Evolutionary conservation across 92 coral and sea anemone species (phyloP).

Genomic region (Paragorgia papillata): DNA sequence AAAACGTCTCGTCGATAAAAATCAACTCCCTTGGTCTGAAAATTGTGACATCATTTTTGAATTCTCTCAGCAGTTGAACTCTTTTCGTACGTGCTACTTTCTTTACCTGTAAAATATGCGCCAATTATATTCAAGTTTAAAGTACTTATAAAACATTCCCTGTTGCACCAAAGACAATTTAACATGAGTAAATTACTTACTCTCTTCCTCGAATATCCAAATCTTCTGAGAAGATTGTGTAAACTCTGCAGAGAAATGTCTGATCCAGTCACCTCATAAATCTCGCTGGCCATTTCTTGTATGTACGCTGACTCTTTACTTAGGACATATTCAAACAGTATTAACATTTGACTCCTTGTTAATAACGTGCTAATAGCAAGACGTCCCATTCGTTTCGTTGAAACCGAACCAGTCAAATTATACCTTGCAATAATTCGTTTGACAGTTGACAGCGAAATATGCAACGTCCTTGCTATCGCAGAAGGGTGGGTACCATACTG

Average conservation of each 20-base stretch:
- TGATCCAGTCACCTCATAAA: neutral
- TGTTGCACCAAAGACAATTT: too few species aligned
- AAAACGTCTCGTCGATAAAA: constrained; percentile 57
- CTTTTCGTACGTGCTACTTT: constrained; percentile 3
- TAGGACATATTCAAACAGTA: constrained; percentile 40
- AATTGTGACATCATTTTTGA: neutral
- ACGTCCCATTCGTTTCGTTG: constrained; percentile 47
- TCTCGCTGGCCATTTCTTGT: neutral
- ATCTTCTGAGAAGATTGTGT: neutral
- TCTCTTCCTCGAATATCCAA: constrained; percentile 9
- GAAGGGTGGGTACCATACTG: neutral
- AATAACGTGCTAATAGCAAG: constrained; percentile 49
- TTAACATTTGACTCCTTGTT: constrained; percentile 51
- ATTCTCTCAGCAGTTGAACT: constrained; percentile 7
- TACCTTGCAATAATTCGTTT: too few species aligned
- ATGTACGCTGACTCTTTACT: neutral
- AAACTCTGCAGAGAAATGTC: neutral
- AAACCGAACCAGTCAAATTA: constrained; percentile 21
- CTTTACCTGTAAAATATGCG: neutral
- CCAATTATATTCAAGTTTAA: constrained; percentile 17
- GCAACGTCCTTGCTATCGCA: constrained; percentile 7
- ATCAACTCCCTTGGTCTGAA: constrained; percentile 44
- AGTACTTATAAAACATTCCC: too few species aligned
- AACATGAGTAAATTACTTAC: neutral
- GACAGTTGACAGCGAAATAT: too few species aligned